Evolutionary conservation across 2,113 vertebrate species (phyloP).

Genomic region (Entomyzon cyanotis): DNA sequence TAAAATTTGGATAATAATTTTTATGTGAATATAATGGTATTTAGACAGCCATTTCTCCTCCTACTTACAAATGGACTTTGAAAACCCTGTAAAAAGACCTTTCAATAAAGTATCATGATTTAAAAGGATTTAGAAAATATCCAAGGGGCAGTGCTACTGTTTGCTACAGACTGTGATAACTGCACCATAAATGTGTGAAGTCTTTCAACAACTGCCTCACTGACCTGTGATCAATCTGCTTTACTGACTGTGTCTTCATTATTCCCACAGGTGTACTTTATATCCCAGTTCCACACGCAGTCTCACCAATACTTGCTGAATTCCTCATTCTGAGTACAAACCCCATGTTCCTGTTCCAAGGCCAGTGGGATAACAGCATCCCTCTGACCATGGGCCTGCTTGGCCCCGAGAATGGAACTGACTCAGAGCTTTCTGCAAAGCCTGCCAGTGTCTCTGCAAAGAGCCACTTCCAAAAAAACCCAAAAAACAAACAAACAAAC

Average conservation of each 20-base stretch:
- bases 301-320: neutral
- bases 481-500: no score
- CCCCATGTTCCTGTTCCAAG: neutral
- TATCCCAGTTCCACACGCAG: fast-evolving
- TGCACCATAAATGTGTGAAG: neutral
- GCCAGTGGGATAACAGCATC: neutral
- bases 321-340: fast-evolving
- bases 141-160: neutral
- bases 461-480: neutral
- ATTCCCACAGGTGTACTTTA: neutral
- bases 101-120: neutral
- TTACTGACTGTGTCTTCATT: neutral
- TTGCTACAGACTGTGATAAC: neutral
- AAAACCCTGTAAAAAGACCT: neutral
- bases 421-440: neutral
- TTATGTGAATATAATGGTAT: neutral
- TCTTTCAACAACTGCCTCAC: neutral
- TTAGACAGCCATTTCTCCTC: neutral
- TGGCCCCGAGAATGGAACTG: no score
- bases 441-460: neutral
- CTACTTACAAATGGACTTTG: neutral
- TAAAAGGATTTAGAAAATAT: neutral
- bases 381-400: fast-evolving
- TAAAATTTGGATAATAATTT: neutral
- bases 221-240: neutral